Evolutionary conservation across 2,888 invertebrate species (phyloP).

Genomic region (Cheilosia variabilis): DNA sequence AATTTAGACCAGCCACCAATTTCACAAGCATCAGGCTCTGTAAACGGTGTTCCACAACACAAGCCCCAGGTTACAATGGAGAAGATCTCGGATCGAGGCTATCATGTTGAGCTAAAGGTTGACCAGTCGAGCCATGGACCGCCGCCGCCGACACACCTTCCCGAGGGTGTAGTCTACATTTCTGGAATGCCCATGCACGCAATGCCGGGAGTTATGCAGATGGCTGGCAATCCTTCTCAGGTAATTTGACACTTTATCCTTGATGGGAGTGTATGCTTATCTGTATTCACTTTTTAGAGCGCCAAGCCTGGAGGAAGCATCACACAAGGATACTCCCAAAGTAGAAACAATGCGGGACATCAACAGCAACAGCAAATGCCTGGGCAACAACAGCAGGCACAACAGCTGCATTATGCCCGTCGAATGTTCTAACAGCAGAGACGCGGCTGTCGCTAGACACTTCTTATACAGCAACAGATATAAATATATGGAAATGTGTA

Average conservation of each 20-base stretch:
- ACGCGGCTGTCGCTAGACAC: background rate
- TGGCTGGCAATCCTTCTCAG: constrained; percentile 79
- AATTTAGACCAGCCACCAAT: constrained; percentile 82
- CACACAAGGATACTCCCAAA: constrained; percentile 92
- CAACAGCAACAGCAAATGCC: constrained; percentile 80
- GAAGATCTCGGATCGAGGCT: constrained; percentile 81
- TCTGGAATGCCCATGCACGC: constrained; percentile 81
- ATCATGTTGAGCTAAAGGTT: constrained; percentile 82
- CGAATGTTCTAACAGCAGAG: constrained; percentile 77
- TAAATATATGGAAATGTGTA: background rate
- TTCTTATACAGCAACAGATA: background rate
- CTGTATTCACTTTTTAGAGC: constrained; percentile 83
- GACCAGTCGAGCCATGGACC: constrained; percentile 80
- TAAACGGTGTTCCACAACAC: constrained; percentile 69
- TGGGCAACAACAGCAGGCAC: constrained; percentile 79
- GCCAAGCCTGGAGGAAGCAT: constrained; percentile 92
- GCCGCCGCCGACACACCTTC: constrained; percentile 79
- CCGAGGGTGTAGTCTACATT: constrained; percentile 82
- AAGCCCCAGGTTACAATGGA: constrained; percentile 83
- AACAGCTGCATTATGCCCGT: constrained; percentile 80
- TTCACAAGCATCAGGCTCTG: constrained; percentile 79
- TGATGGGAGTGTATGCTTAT: background rate
- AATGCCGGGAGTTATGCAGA: constrained; percentile 81
- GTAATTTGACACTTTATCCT: constrained; percentile 63
- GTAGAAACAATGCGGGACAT: constrained; percentile 83